These are phyloP conservation scores for Aphelenchoides fujianensis DNA, from an alignment of 1,140 invertebrate genomes.

Conservation along the genomic window DNA sequence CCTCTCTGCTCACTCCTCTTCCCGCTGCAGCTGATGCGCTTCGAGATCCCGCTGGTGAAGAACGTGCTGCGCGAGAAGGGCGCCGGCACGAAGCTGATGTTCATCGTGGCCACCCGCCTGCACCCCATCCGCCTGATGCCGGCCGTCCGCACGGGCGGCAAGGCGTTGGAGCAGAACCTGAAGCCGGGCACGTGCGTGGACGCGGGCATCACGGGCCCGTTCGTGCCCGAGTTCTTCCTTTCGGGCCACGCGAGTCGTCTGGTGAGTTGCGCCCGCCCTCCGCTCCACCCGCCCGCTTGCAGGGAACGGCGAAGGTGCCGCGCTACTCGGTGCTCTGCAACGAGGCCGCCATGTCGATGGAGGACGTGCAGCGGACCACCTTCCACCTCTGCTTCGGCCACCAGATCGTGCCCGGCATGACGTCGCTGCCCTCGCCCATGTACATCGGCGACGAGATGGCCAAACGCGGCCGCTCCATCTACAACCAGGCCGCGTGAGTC, in stretches of 20 bases:
- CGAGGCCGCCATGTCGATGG: not conserved
- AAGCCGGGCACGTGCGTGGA: too few species aligned
- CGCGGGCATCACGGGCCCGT: not conserved
- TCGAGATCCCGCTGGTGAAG: too few species aligned
- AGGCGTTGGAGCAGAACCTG: too few species aligned
- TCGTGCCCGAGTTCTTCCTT: conserved; percentile 13
- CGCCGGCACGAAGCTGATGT: too few species aligned
- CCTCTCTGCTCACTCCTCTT: not conserved
- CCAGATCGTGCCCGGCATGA: conserved; percentile 19
- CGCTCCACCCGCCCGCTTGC: too few species aligned
- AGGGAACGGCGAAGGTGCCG: conserved; percentile 9
- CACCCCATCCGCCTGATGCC: too few species aligned
- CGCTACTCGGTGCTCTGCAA: conserved; percentile 21
- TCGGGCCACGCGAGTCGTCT: not conserved
- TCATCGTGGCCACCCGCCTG: too few species aligned
- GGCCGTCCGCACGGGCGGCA: too few species aligned
- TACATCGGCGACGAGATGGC: conserved; percentile 18
- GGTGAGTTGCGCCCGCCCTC: too few species aligned
- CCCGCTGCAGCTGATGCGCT: too few species aligned
- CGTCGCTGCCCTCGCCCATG: conserved; percentile 15
- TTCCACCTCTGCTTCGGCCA: conserved; percentile 4
- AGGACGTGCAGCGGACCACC: conserved; percentile 7
- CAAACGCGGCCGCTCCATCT: conserved; percentile 9
- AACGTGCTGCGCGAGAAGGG: not conserved
- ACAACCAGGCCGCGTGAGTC: too few species aligned